Evolutionary conservation across 2,113 vertebrate species (phyloP), one percentile per base, ranked within the genome.

Genomic region (Halcyon senegalensis): DNA sequence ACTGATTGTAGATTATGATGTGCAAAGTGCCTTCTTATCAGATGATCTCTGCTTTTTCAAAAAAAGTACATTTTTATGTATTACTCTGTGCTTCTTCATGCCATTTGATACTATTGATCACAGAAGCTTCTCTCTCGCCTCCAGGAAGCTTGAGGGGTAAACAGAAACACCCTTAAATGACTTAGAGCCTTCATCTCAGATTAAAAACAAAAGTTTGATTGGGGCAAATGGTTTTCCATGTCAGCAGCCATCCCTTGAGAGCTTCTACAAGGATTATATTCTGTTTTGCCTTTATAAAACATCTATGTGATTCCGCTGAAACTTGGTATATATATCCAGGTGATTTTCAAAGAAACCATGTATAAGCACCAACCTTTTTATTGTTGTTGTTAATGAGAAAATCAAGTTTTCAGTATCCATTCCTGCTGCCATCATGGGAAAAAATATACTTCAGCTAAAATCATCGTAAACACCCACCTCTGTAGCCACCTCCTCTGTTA

Each of bases 21-120:
- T 79, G 66, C 39, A 53, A 78, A 89, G 74, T 75, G 60, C 53
- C 35, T 68, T 82, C 60, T 72, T 87, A 87, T n/a, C 53, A 60
- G 81, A 8, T 21, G 48, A 79, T 90, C 69, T 76, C 66, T 82
- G 84, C 79, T 48, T 73, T 31, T 84, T 78, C 60, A 75, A 93
- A 79, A 78, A 60, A 63, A 67, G 28, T 51, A 84, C 2, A 0
- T 72, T 72, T 2, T 0, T 68, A 11, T 51, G 48, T 75, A 87
- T 53, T 76, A 77, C 89, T 90, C 58, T 72, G 30, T 91, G 48
- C 44, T 72, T 84, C 87, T 58, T 83, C 81, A 73, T 53, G 62
- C 84, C 81, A 87, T 94, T 96, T 97, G 84, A 94, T 95, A 91
- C 73, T 97, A 96, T 96, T 94, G 96, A 96, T 97, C 96, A 94